Percentiles rank a stretch among this genome's conserved stretches.
Evolutionary conservation across 2,113 vertebrate species (phyloP).

Genomic region (Progne subis): DNA sequence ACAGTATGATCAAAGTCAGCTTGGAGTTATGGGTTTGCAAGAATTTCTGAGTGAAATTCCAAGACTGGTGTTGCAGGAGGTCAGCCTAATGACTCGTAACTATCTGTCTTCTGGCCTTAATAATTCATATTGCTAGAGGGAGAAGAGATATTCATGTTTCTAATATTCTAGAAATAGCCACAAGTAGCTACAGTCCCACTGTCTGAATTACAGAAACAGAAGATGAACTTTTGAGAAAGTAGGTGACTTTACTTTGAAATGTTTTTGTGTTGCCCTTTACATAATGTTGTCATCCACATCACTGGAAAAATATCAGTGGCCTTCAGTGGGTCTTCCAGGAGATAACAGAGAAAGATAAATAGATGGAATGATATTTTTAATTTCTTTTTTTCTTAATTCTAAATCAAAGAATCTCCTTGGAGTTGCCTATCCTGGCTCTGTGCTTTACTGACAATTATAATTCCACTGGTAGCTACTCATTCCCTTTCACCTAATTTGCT

Average conservation of each 20-base stretch:
- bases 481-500: conserved; percentile 26
- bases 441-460: background rate
- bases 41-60: background rate
- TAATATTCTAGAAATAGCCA: background rate
- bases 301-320: background rate
- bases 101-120: background rate
- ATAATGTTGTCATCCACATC: background rate
- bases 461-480: conserved; percentile 3
- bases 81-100: background rate
- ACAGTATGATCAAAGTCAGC: background rate
- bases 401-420: background rate
- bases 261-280: background rate
- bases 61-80: background rate
- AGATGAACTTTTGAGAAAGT: background rate
- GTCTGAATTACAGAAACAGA: background rate
- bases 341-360: background rate
- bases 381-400: background rate
- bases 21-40: background rate
- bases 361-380: background rate
- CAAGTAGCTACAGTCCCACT: background rate
- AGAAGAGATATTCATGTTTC: background rate
- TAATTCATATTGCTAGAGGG: background rate
- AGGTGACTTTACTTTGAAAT: background rate
- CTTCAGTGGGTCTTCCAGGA: background rate
- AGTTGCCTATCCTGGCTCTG: background rate